These are phyloP conservation scores for Sisyra terminalis DNA, from an alignment of 2,888 invertebrate genomes.

Conservation along the genomic window DNA sequence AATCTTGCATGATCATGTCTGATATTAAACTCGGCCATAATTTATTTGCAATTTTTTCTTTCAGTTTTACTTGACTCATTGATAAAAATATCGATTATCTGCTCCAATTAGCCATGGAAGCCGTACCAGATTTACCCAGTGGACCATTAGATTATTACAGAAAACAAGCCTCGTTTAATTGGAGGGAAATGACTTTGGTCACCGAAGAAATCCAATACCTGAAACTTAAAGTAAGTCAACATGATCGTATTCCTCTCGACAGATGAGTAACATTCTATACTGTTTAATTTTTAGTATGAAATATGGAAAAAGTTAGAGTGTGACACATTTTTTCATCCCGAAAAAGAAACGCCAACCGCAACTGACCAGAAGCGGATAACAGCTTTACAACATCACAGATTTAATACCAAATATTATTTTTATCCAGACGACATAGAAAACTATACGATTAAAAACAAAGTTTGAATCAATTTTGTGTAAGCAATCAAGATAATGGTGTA, in stretches of 20 bases:
- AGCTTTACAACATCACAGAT: slow-evolving; percentile 48
- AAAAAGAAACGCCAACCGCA: slow-evolving; percentile 38
- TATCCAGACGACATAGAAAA: slow-evolving; percentile 42
- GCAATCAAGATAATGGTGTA: no score
- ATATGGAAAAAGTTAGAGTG: slow-evolving; percentile 62
- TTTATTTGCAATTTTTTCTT: no score
- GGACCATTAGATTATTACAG: slow-evolving; percentile 70
- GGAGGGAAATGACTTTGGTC: slow-evolving; percentile 67
- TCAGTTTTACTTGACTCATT: no score
- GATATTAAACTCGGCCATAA: no score
- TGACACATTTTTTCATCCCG: slow-evolving; percentile 62
- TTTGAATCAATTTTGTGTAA: slow-evolving; percentile 19
- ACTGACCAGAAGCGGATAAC: slow-evolving; percentile 59
- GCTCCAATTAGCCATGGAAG: no score
- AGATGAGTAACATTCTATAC: not conserved
- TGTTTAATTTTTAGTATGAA: slow-evolving; percentile 39
- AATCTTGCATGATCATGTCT: no score
- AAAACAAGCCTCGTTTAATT: slow-evolving; percentile 64
- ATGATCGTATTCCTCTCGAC: not conserved
- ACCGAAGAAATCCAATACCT: slow-evolving; percentile 58
- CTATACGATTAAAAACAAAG: slow-evolving; percentile 44
- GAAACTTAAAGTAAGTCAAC: slow-evolving; percentile 53
- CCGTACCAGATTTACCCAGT: slow-evolving; percentile 44
- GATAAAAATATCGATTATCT: no score
- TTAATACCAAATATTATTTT: slow-evolving; percentile 43